Conservation (phyloP, 2,797 vertebrate genomes). For the Anguilla obscura region DNA sequence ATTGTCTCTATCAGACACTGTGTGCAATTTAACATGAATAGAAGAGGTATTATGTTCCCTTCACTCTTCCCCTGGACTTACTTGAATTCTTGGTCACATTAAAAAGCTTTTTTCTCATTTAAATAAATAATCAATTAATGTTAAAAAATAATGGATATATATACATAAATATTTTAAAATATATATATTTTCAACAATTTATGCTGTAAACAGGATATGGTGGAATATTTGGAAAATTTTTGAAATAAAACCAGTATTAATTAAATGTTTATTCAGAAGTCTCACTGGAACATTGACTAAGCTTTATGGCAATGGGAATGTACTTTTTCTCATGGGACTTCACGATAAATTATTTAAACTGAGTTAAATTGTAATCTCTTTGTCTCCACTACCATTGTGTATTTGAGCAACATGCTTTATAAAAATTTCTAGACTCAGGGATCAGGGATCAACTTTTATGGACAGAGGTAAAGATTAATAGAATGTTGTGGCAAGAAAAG, state of each 20-base stretch:
- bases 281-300: not conserved
- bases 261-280: not conserved
- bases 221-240: constrained; percentile 18
- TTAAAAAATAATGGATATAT: constrained; percentile 6
- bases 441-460: not conserved
- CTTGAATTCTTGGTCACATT: not conserved
- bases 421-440: not conserved
- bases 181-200: constrained; percentile 24
- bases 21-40: not conserved
- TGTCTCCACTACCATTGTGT: not conserved
- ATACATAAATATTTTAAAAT: constrained; percentile 8
- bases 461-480: not conserved
- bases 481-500: not conserved
- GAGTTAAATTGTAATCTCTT: not conserved
- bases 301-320: constrained; percentile 3
- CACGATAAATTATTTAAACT: constrained; percentile 10
- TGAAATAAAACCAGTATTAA: constrained; percentile 11
- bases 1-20: not conserved
- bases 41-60: not conserved
- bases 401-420: not conserved
- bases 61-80: not conserved
- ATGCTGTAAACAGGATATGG: constrained; percentile 32
- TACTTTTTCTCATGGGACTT: not conserved
- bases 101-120: not conserved
- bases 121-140: not conserved